Evolutionary conservation across 2,888 invertebrate genomes (phyloP), one percentile per base, ranked within the genome.

Genomic region (Perizoma affinitatum): DNA sequence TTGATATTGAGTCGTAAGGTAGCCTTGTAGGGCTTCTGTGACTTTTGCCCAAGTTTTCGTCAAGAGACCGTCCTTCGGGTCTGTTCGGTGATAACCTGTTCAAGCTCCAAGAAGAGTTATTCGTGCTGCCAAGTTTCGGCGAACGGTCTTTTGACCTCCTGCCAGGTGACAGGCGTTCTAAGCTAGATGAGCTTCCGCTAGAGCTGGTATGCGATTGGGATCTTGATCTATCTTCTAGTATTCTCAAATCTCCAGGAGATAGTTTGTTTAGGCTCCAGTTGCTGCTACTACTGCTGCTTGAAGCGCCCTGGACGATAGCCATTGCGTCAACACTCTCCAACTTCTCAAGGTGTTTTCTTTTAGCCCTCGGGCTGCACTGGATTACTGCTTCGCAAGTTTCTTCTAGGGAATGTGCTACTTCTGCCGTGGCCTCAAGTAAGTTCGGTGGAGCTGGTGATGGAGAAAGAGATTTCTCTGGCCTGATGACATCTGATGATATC

Each of bases 381-480:
- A 95, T 94, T 0, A 95, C 94, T 40, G 94, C 93, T 76, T 94
- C 95, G 22, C 95, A 95, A 0, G 95, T 94, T 74, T 95, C 94
- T 72, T 96, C 96, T 48, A 95, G 77, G 1, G 94, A 94, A 69
- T 93, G 94, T 0, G 95, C 95, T 0, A 94, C 94, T 49, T 95
- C 95, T 0, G 94, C 95, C 0, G 93, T 95, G 1, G 95, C 95
- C 78, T 95, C 95, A 50, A 95, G 80, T 10, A 95, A 82, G 74
- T 91, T 90, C 0, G 22, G 22, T 3, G 93, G 78, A 40, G 75
- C 78, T 42, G 80, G 86, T 9, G 89, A 80, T 4, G 79, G 71
- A 1, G 85, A 68, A 44, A 75, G 74, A 34, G 78, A 72, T 69
- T 83, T 82, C 35, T 84, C 58, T 35, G 54, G 43, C 46, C 33